Base-by-base conservation (phyloP, 1,140 invertebrate genomes). In the Brachionus manjavacas region DNA sequence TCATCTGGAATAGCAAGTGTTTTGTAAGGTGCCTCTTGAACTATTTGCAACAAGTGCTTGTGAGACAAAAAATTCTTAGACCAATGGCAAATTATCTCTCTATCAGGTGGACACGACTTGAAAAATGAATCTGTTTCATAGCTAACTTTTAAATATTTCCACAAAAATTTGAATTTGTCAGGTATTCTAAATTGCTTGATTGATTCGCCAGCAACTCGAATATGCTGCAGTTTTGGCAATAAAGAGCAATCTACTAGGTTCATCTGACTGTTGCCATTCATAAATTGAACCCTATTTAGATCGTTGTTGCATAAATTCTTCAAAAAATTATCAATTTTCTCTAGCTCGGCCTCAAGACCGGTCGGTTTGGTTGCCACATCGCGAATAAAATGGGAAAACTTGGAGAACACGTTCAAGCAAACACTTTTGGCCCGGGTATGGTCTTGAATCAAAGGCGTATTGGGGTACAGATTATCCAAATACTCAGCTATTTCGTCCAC, bases 101-200 rank as follows among this genome's bases (percentile, higher is more conserved):
- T 91, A 86, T 93, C 92, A 28, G 91, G 91, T 4, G 92, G 92
- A 86, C 92, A 92, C 7, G 91, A 91, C 85, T 91, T 89, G 43
- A 90, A 88, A 88, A 93, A 93, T 0, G 90, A 89, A 14, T 91
- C 90, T 28, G 90, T 88, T 8, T 88, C 86, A 87, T 93, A 93
- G 2, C 92, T 92, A 12, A 89, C 89, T 31, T 90, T 87, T 41
- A 93, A 88, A 87, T 93, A 93, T n/a, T 88, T 87, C 92, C 92
- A 93, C 11, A 93, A 84, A 35, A 89, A 88, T 7, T 88, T 88
- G 39, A 92, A 89, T 31, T 88, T 87, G 3, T 88, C 85, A 12
- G 92, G 92, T 74, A 93, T 92, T 14, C 91, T 89, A 85, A 91
- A 92, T 85, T 90, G 88, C 85, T 92, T 91, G 46, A 92, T 88